Base-by-base conservation (phyloP, 2,797 vertebrate genomes). In the Liparis tanakae region DNA sequence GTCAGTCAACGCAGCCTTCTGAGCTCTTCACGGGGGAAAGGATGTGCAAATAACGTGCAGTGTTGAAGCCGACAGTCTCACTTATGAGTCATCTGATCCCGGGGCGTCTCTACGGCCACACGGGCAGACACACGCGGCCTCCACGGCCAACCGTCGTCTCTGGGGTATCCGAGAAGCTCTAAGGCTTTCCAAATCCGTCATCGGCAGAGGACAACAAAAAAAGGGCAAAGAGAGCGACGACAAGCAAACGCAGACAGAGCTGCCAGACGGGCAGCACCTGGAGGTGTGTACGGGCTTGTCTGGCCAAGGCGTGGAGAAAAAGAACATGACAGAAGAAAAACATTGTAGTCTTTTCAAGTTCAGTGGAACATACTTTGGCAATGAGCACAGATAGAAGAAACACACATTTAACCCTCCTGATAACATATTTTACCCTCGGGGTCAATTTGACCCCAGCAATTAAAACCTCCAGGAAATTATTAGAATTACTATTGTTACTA, bases 211-310 rank as follows among this genome's bases (percentile, higher is more conserved):
- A 70, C 37, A 74, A 63, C 30, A 34, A 39, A 63, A 72, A n/a
- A 37, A 30, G 25, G 25, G 7, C 17, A 76, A 51, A 63, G 44
- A 56, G 59, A 18, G 39, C 17, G 57, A 53, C 50, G 69, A 59
- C 55, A 65, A 67, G 46, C 56, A 67, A 64, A 51, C 18, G 10
- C 8, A 41, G 61, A 68, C 48, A 61, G 44, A 41, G 41, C 30
- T 83, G 84, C 74, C 59, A 54, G 48, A 14, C n/a, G 22, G 33
- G 51, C 51, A 79, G 70, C n/a, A 80, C 39, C 72, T 7, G 62
- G 41, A 78, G 70, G 80, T 81, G 80, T 80, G 79, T 70, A 51
- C 25, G 48, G 68, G 60, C 80, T 83, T 82, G 82, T 80, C 72
- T 70, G 8, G 7, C 50, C 48, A 50, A 70, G 70, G 55, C 1